Conservation (phyloP, 1,140 invertebrate species). For the Drosophila pachea region DNA sequence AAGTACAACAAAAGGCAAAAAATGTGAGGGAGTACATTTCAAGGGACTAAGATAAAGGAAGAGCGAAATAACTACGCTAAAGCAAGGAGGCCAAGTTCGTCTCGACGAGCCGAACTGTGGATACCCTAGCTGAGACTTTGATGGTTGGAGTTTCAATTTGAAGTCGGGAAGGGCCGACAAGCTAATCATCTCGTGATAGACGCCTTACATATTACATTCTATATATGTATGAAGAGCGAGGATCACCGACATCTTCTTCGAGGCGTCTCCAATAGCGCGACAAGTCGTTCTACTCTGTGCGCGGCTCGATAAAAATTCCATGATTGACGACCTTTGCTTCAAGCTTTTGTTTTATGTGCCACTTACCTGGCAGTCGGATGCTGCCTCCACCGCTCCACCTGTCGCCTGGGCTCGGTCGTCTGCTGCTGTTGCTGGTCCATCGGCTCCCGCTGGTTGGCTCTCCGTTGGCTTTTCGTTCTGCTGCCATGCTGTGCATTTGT, state of each 20-base stretch:
- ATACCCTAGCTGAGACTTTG: background rate
- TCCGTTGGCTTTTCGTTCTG: constrained; percentile 9
- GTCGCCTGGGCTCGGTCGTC: background rate
- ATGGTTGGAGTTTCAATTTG: too few relatives aligned
- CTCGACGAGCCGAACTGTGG: background rate
- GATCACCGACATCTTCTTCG: too few relatives aligned
- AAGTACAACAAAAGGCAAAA: background rate
- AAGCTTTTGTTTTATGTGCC: constrained; percentile 31
- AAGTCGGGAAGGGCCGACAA: background rate
- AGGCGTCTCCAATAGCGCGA: too few relatives aligned
- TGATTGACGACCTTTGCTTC: constrained; percentile 40
- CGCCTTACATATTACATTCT: too few relatives aligned
- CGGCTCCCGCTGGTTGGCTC: constrained; percentile 13
- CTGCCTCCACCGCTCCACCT: constrained; percentile 3
- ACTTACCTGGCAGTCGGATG: constrained; percentile 59
- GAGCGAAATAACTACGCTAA: constrained; percentile 9
- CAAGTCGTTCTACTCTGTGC: background rate
- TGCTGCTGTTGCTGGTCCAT: background rate
- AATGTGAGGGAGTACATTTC: background rate
- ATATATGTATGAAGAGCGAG: too few relatives aligned
- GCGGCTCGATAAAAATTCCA: background rate
- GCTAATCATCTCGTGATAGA: too few relatives aligned
- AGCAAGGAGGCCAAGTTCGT: background rate
- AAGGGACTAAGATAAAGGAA: constrained; percentile 2
- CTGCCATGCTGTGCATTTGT: constrained; percentile 63